Conservation (phyloP, 1,140 invertebrate genomes). For the Mycetomoellerius zeteki region DNA sequence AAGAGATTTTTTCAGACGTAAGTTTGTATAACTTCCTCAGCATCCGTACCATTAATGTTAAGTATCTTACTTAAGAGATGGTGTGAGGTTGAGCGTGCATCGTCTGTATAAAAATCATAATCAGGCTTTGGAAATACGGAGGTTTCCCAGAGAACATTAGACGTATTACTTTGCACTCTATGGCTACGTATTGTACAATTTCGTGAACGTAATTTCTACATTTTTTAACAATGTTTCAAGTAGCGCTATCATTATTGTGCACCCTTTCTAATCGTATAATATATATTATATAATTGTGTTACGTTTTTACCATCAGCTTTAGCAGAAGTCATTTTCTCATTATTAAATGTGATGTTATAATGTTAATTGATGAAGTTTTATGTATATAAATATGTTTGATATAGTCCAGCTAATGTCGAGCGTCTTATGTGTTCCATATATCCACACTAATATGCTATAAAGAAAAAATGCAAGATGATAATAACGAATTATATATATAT, state of each 20-base stretch:
- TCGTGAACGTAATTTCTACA: slow-evolving; percentile 60
- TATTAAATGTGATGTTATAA: slow-evolving; percentile 57
- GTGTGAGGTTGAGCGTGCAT: slow-evolving; percentile 38
- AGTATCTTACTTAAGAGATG: slow-evolving; percentile 54
- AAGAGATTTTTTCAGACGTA: slow-evolving; percentile 39
- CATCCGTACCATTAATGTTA: slow-evolving; percentile 72
- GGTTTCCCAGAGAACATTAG: slow-evolving; percentile 32
- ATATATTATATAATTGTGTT: slow-evolving; percentile 51
- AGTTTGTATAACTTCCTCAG: slow-evolving; percentile 60
- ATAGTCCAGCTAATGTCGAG: slow-evolving; percentile 35
- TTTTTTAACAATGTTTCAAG: slow-evolving; percentile 53
- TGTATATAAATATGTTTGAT: slow-evolving; percentile 63
- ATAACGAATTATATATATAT: neutral
- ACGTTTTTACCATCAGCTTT: slow-evolving; percentile 48
- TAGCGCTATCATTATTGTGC: slow-evolving; percentile 33
- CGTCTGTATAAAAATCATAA: slow-evolving; percentile 45
- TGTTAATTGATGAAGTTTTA: slow-evolving; percentile 56
- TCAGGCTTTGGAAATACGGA: slow-evolving; percentile 60
- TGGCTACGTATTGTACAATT: slow-evolving; percentile 57
- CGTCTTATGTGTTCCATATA: slow-evolving; percentile 23
- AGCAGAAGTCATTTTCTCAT: slow-evolving; percentile 50
- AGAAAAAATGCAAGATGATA: neutral
- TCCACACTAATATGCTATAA: neutral
- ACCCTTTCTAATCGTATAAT: slow-evolving; percentile 36
- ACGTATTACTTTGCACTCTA: slow-evolving; percentile 56